Evolutionary conservation across 2,797 vertebrate species (phyloP).

Genomic region (Eleutherodactylus coqui): DNA sequence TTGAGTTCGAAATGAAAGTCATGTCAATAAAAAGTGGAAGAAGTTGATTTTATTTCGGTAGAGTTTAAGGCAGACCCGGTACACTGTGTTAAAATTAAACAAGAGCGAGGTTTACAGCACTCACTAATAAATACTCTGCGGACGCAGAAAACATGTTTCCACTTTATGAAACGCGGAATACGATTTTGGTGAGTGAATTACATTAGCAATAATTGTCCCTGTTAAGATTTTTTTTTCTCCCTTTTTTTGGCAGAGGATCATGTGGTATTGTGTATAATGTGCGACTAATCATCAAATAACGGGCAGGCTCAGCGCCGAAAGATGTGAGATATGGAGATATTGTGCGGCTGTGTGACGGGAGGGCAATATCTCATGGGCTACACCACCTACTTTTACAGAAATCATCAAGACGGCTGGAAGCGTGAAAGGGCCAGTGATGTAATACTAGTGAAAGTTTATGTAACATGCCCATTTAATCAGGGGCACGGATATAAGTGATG

Average conservation of each 20-base stretch:
- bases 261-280: conserved; percentile 43
- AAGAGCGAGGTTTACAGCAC: conserved; percentile 56
- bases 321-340: neutral
- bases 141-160: conserved; percentile 61
- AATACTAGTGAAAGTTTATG: neutral
- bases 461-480: neutral
- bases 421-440: neutral
- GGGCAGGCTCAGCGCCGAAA: conserved; percentile 22
- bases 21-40: conserved; percentile 59
- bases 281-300: conserved; percentile 42
- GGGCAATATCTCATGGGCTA: neutral
- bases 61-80: conserved; percentile 41
- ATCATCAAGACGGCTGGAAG: neutral
- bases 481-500: neutral
- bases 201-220: conserved; percentile 60
- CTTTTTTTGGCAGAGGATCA: conserved; percentile 55
- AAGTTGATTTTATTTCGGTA: conserved; percentile 45
- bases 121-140: conserved; percentile 58
- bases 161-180: conserved; percentile 61
- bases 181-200: conserved; percentile 55
- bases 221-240: conserved; percentile 52
- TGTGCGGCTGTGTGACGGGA: neutral
- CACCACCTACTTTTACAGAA: neutral
- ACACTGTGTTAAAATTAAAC: conserved; percentile 63
- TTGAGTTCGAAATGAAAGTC: conserved; percentile 61